Base-by-base conservation (phyloP, 2,888 invertebrate species). In the Plagodis dolabraria region DNA sequence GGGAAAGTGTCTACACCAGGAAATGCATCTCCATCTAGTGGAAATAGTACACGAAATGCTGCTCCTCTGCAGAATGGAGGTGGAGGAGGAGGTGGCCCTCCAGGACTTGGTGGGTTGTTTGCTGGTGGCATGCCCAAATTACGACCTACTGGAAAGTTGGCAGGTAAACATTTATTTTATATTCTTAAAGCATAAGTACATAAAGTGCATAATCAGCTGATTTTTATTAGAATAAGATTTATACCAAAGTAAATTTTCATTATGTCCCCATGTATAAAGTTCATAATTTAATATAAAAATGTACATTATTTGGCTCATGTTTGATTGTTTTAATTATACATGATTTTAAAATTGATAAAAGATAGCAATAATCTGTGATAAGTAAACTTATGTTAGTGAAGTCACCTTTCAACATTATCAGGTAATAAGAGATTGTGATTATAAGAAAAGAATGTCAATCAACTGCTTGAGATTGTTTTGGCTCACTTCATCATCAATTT, bases 121-220 rank as follows among this genome's bases (percentile, higher is more conserved):
- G 95, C 96, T 47, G 96, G 96, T 56, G 97, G 97, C 59, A 96
- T 97, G 94, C 97, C 97, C 33, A 96, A 96, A 82, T 88, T 97
- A 64, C 95, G 95, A 79, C 92, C 96, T n/a, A 95, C 95, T 50
- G 96, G 96, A 63, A 93, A 92, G 79, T 86, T 87, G 67, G 79
- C 83, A 77, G 91, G 92, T 91, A 72, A 77, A 58, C 12, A 43
- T 12, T 43, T 43, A 43, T 12, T 11, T 11, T 11, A 11, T 43
- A 5, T 38, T 38, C 7, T n/a, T n/a, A n/a, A n/a, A 8, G 38
- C 7, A 38, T 38, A 4, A 38, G 38, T 5, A n/a, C 33, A 7
- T 46, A 6, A 46, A 8, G 1, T 38, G 9, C 7, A 12, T 12
- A n/a, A 47, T 46, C 46, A 46, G 46, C 46, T 46, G 46, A 46